These are phyloP conservation scores for Agrilus cyanescens DNA, from an alignment of 2,888 invertebrate genomes.

Conservation along the genomic window DNA sequence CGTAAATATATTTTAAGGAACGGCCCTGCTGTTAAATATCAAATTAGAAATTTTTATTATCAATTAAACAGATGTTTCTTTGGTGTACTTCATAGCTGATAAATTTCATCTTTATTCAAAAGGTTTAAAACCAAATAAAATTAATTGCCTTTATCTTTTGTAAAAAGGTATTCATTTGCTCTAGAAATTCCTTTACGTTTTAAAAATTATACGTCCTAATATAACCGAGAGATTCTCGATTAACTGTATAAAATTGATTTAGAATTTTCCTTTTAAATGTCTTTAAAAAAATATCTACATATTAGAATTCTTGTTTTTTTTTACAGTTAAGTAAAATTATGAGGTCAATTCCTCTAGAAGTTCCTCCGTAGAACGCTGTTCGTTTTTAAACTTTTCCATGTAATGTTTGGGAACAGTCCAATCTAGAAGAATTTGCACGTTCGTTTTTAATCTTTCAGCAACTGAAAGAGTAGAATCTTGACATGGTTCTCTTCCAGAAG, in stretches of 20 bases:
- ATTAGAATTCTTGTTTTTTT: neutral
- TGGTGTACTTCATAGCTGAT: no score
- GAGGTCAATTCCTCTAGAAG: slow-evolving; percentile 63
- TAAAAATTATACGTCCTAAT: no score
- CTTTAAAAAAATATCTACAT: slow-evolving; percentile 6
- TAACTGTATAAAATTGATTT: neutral
- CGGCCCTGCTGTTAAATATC: no score
- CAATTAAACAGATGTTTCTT: no score
- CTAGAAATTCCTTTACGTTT: no score
- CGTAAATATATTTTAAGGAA: no score
- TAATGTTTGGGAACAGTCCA: slow-evolving; percentile 71
- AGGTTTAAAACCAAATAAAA: no score
- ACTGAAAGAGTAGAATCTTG: slow-evolving; percentile 44
- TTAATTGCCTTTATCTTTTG: no score
- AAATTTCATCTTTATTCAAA: no score
- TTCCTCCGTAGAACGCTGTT: slow-evolving; percentile 67
- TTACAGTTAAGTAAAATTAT: slow-evolving; percentile 24
- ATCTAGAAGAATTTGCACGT: slow-evolving; percentile 65
- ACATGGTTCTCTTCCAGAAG: slow-evolving; percentile 58
- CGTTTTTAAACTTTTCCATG: slow-evolving; percentile 62
- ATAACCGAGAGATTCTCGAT: no score
- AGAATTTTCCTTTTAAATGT: slow-evolving; percentile 2
- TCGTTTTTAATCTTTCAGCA: slow-evolving; percentile 54
- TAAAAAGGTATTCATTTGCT: no score
- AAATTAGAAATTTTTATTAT: no score